Percentiles rank a stretch among this genome's conserved stretches.
These are phyloP conservation scores for Picathartes gymnocephalus DNA, from an alignment of 2,113 vertebrate species.

Conservation along the genomic window DNA sequence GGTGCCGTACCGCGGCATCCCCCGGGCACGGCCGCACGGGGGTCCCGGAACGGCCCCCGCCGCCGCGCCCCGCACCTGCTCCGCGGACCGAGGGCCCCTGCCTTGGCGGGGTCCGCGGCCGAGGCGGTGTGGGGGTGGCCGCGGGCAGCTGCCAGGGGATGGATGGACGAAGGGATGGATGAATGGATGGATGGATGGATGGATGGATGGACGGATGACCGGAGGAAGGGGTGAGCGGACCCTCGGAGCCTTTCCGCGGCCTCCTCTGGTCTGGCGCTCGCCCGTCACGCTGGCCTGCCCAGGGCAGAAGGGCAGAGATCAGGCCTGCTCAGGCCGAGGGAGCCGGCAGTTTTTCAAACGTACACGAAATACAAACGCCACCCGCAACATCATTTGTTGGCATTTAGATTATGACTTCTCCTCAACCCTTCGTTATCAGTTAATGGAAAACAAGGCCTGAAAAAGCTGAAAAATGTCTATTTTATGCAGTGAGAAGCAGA, in stretches of 20 bases:
- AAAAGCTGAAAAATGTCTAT: background rate
- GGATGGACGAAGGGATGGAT: too few species aligned
- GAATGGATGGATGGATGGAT: accelerated
- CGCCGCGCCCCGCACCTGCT: background rate
- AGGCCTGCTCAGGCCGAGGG: background rate
- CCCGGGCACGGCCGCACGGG: background rate
- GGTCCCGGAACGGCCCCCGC: background rate
- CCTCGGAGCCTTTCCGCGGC: background rate
- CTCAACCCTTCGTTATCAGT: background rate
- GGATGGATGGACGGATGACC: too few species aligned
- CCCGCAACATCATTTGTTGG: accelerated
- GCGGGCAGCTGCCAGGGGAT: accelerated
- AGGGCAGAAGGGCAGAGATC: background rate
- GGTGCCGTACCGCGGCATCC: accelerated
- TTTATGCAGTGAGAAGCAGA: background rate
- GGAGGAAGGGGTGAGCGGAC: background rate
- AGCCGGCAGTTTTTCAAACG: background rate
- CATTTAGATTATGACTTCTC: background rate
- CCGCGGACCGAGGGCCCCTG: background rate
- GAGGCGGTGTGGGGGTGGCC: background rate
- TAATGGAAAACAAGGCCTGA: background rate
- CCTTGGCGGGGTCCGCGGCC: background rate
- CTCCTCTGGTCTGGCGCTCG: background rate
- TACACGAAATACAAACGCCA: accelerated
- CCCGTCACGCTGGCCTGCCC: background rate